Base-by-base conservation (phyloP, 1,140 invertebrate species). In the Nasonia vitripennis region DNA sequence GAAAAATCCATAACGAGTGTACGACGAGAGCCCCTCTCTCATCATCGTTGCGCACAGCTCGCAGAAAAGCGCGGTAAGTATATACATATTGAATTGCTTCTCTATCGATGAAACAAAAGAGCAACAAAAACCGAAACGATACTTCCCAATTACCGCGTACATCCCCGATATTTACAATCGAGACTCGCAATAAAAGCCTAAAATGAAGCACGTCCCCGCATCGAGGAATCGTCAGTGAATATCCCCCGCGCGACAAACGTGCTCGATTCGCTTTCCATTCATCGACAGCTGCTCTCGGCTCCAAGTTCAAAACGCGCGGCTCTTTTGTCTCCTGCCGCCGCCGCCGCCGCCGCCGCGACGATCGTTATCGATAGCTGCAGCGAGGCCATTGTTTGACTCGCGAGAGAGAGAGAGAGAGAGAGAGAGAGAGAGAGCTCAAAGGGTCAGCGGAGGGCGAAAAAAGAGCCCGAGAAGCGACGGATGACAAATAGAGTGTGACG, bases 361-460 rank as follows among this genome's bases (percentile, higher is more conserved):
- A 71, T 71, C 68, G 68, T 71, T 71, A 71, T 71, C 68, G 68
- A 71, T 71, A 62, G 68, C 68, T 5, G n/a, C 23, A 71, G 10
- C 27, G 10, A 71, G 55, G 9, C 68, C 27, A 71, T 71, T 71
- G 68, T 71, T 71, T 71, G 68, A 71, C 27, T 71, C 2, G 68
- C 68, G 68, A 27, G 41, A 45, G 41, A 45, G 41, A 45, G 41
- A 41, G 41, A 41, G 27, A 27, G 68, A 27, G 41, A 45, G 41
- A 45, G 41, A 45, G 68, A 27, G 41, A 45, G 41, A 45, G 9
- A 45, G 20, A n/a, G 31, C 68, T 27, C 68, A 71, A 71, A 71
- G 68, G 68, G 68, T 71, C 68, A 71, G 14, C 68, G 68, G 23
- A 34, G 31, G 27, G 68, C 9, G 20, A 71, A 71, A 31, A 31